phyloP scores from a whole-genome alignment of 1,140 invertebrate species.

The Nephila pilipes region DNA sequence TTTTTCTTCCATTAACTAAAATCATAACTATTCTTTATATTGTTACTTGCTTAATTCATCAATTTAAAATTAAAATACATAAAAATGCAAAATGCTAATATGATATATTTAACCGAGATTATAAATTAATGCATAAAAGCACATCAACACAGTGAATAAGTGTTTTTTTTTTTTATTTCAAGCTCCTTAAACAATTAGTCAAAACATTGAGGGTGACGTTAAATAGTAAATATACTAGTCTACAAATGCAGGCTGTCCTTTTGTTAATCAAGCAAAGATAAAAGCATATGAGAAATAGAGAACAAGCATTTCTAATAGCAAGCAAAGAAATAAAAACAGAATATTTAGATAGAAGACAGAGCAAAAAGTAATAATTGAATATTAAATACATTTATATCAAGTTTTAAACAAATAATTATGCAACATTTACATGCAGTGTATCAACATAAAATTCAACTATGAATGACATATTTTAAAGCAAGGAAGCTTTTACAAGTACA shows the following conservation, averaged over 20 bases:
- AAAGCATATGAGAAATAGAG: not conserved
- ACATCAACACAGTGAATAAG: too few relatives aligned
- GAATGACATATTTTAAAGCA: not conserved
- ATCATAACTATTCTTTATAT: too few relatives aligned
- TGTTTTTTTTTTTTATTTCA: too few relatives aligned
- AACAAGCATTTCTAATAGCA: not conserved
- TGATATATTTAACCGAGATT: too few relatives aligned
- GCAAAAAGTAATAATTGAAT: not conserved
- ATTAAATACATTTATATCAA: not conserved
- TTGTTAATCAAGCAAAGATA: slow-evolving; percentile 5
- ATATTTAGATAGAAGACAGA: not conserved
- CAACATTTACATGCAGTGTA: not conserved
- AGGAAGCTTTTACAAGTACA: not conserved
- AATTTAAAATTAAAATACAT: too few relatives aligned
- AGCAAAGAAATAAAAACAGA: not conserved
- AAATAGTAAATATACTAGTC: not conserved
- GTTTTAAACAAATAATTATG: not conserved
- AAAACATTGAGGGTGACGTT: not conserved
- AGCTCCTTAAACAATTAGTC: too few relatives aligned
- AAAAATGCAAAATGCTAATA: too few relatives aligned
- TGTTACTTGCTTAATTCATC: too few relatives aligned
- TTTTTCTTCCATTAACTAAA: too few relatives aligned
- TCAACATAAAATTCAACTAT: not conserved
- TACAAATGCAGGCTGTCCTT: not conserved
- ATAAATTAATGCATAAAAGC: too few relatives aligned